Evolutionary conservation across 2,797 vertebrate species (phyloP).

Genomic region (Mareca penelope): DNA sequence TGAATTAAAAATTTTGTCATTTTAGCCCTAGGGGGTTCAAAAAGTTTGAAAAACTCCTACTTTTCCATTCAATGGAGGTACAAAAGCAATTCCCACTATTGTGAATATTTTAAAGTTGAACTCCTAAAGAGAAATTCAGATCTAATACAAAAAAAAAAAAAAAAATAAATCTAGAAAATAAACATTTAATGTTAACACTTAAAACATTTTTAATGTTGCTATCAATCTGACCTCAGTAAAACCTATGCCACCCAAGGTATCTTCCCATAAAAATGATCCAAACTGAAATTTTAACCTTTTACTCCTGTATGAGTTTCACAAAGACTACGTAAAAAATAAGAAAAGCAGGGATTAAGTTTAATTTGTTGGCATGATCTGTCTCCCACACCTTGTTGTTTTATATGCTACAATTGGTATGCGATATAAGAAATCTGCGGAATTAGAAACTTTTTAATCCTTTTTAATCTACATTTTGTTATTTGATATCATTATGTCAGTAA

Average conservation of each 20-base stretch:
- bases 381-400: constrained; percentile 1
- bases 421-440: background rate
- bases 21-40: background rate
- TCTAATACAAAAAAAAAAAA: background rate
- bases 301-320: background rate
- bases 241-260: background rate
- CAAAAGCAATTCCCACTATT: background rate
- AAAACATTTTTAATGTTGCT: background rate
- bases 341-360: constrained; percentile 11
- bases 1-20: background rate
- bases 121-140: constrained; percentile 7
- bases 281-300: background rate
- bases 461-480: background rate
- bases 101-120: constrained; percentile 28
- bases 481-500: background rate
- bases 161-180: background rate
- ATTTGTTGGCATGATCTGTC: background rate
- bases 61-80: background rate
- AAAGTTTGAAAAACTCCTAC: background rate
- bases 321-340: background rate
- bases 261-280: constrained; percentile 8
- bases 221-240: constrained; percentile 2
- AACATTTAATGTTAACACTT: background rate
- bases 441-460: background rate
- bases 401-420: background rate